Percentiles rank a stretch among this genome's conserved stretches.
Conservation (phyloP, 2,113 vertebrate genomes). For the Raphicerus campestris region DNA sequence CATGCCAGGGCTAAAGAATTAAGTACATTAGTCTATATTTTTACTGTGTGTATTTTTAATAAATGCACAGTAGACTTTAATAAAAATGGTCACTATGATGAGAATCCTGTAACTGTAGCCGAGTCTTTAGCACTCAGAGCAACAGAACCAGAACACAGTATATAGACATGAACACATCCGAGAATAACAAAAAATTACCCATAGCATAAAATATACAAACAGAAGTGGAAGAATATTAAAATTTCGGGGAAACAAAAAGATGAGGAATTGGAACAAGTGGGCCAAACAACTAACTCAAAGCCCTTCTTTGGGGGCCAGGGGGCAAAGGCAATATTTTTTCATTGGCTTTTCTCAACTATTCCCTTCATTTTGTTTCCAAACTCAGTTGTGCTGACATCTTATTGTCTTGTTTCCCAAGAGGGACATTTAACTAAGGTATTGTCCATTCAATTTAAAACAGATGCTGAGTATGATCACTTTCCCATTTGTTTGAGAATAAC, state of each 20-base stretch:
- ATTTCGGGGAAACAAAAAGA: background rate
- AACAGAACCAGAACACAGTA: background rate
- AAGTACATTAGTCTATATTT: background rate
- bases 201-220: background rate
- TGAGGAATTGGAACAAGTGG: background rate
- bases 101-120: background rate
- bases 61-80: background rate
- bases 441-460: conserved; percentile 49
- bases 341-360: conserved; percentile 14
- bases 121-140: background rate
- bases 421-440: conserved; percentile 40
- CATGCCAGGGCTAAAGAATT: background rate
- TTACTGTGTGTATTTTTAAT: background rate
- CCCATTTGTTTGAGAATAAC: conserved; percentile 36
- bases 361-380: background rate
- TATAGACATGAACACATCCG: background rate
- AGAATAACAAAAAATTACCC: background rate
- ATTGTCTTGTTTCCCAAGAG: conserved; percentile 48
- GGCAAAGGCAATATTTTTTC: background rate
- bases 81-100: background rate
- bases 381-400: conserved; percentile 58
- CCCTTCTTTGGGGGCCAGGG: background rate
- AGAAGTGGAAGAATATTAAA: background rate
- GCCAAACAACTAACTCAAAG: background rate
- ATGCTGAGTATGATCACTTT: conserved; percentile 6